Conservation (phyloP, 30 jellyfish, hydroid and myxozoan species). For the Hydractinia echinata region DNA sequence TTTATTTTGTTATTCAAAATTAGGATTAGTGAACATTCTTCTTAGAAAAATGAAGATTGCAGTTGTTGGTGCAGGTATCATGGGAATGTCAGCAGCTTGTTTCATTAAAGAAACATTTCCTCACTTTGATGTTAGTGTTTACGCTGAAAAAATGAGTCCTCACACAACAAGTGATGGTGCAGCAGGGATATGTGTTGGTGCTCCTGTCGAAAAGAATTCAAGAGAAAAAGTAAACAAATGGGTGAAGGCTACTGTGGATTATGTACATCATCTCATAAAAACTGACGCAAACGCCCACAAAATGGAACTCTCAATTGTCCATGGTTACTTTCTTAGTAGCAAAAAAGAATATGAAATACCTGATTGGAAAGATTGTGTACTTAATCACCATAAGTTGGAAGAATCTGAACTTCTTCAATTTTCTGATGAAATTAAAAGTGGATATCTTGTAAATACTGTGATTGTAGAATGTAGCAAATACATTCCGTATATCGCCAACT, state of each 20-base stretch:
- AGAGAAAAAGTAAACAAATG: constrained; percentile 13
- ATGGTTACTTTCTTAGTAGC: constrained; percentile 4
- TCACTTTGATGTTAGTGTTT: constrained; percentile 23
- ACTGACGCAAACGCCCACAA: not conserved
- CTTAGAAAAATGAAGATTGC: constrained; percentile 30
- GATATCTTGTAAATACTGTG: not conserved
- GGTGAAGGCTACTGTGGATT: constrained; percentile 5
- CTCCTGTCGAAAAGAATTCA: not conserved
- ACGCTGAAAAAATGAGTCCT: constrained; percentile 55
- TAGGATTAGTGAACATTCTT: too few species aligned
- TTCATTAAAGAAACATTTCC: not conserved
- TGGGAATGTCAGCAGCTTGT: constrained; percentile 60
- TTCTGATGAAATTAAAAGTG: constrained; percentile 4
- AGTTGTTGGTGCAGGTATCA: constrained; percentile 73
- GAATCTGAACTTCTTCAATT: not conserved
- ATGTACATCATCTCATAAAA: not conserved
- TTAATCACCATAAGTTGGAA: not conserved
- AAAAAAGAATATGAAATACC: not conserved
- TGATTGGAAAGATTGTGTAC: not conserved
- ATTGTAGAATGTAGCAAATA: constrained; percentile 6
- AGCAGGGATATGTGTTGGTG: constrained; percentile 43
- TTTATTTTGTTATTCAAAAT: too few species aligned
- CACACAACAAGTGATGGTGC: constrained; percentile 75
- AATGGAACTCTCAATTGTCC: constrained; percentile 1
- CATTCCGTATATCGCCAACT: not conserved